Percentiles rank a stretch among this genome's conserved stretches.
Conservation (phyloP, 2,797 vertebrate species). For the Acanthiza pusilla region DNA sequence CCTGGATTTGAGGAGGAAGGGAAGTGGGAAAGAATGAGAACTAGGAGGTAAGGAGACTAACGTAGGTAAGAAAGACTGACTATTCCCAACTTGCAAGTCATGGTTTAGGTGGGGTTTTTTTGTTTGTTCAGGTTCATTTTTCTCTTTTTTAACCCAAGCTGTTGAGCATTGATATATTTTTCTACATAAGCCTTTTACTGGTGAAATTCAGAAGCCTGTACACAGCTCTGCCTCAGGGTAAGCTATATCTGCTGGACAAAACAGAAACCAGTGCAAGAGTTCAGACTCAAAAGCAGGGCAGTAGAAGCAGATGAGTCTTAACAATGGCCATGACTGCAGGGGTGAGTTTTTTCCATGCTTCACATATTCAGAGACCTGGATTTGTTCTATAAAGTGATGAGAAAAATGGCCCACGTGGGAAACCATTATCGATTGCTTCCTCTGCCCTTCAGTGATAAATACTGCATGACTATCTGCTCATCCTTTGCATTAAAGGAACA, state of each 20-base stretch:
- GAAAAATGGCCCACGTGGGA: not conserved
- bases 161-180: not conserved
- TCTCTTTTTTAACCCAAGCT: not conserved
- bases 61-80: not conserved
- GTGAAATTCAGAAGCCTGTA: not conserved
- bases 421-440: not conserved
- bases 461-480: not conserved
- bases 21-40: not conserved
- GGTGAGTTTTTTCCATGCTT: not conserved
- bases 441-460: conserved; percentile 29
- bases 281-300: not conserved
- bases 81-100: not conserved
- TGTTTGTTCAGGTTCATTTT: not conserved
- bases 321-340: not conserved
- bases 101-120: fast-evolving
- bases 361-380: not conserved
- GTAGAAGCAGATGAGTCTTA: not conserved
- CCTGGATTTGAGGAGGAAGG: not conserved
- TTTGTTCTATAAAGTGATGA: not conserved
- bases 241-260: not conserved
- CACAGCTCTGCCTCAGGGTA: not conserved
- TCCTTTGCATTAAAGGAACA: conserved; percentile 23
- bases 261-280: not conserved
- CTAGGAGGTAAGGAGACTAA: not conserved
- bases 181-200: not conserved